Base-by-base conservation (phyloP, 2,113 vertebrate species). In the Dissostichus mawsoni region DNA sequence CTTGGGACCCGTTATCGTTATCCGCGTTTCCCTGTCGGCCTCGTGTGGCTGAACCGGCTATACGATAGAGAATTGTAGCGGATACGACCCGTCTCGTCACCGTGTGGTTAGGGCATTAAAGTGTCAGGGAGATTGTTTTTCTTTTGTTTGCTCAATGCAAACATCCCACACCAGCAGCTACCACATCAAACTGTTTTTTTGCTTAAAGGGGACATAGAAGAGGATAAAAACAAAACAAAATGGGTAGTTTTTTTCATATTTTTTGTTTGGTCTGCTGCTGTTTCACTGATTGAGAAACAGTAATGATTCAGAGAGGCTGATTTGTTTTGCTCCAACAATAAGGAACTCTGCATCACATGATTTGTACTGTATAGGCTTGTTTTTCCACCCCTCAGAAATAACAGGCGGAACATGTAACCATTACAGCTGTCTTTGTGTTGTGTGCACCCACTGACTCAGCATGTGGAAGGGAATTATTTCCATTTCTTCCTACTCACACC, bases 331-430 rank as follows among this genome's bases (percentile, higher is more conserved):
- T 78, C 1, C 16, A 55, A 87, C 65, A 76, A 73, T 48, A n/a
- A 41, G 23, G 17, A 47, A 44, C 68, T 51, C 25, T 70, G 61
- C 68, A 48, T 90, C 91, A 87, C 76, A 71, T 90, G 87, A 80
- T 77, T 76, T 71, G 36, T 29, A 4, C 29, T 29, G 29, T 23
- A 41, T 16, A 14, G 70, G 45, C 51, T 23, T 41, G n/a, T 82
- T 79, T 82, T 82, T 48, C 79, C 51, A 59, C 41, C 17, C 58
- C 18, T 2, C 10, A 25, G 55, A 52, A 73, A 82, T 41, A 83
- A 79, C 36, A 78, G 76, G 64, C 16, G 25, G 74, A 87, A 74
- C 74, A 68, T 71, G 14, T 66, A 66, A 33, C 69, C 68, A 45
- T 82, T 59, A 36, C 51, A 45, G 16, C 45, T 36, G 53, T 74